Conservation (phyloP, 2,888 invertebrate genomes). For the Meloe dianella region DNA sequence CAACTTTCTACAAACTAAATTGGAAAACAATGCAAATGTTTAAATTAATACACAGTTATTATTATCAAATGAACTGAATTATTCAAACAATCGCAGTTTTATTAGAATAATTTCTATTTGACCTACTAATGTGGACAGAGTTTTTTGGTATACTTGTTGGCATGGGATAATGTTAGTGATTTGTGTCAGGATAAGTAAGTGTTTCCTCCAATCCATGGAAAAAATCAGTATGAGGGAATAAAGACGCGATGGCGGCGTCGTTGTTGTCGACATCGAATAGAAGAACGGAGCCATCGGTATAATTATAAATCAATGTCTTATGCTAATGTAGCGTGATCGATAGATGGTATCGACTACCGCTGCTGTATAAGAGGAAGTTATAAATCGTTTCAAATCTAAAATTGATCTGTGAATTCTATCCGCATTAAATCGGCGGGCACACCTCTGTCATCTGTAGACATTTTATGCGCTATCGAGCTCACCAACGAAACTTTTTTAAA, state of each 20-base stretch:
- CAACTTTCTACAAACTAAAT: conserved; percentile 1
- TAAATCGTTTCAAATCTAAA: conserved; percentile 61
- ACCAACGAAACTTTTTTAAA: conserved; percentile 47
- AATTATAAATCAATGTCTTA: conserved; percentile 62
- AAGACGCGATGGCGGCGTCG: conserved; percentile 26
- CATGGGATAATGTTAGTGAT: conserved; percentile 13
- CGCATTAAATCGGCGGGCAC: conserved; percentile 57
- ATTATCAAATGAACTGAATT: background rate
- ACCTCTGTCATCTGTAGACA: conserved; percentile 54
- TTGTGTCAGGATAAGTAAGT: conserved; percentile 34
- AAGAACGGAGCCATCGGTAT: conserved; percentile 44
- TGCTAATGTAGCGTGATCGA: conserved; percentile 60
- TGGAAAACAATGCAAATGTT: background rate
- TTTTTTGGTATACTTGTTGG: background rate
- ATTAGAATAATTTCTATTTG: background rate
- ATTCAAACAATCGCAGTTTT: background rate
- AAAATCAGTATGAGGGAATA: conserved; percentile 27
- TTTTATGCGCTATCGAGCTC: conserved; percentile 44
- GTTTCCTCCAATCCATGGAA: conserved; percentile 45
- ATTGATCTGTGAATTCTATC: conserved; percentile 59
- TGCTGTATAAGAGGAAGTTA: conserved; percentile 59
- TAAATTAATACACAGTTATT: background rate
- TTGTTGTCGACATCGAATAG: conserved; percentile 19
- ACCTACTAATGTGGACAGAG: background rate
- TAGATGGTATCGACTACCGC: conserved; percentile 55